These are phyloP conservation scores for Oscheius sp. DNA, from an alignment of 2,888 invertebrate genomes.

Conservation along the genomic window DNA sequence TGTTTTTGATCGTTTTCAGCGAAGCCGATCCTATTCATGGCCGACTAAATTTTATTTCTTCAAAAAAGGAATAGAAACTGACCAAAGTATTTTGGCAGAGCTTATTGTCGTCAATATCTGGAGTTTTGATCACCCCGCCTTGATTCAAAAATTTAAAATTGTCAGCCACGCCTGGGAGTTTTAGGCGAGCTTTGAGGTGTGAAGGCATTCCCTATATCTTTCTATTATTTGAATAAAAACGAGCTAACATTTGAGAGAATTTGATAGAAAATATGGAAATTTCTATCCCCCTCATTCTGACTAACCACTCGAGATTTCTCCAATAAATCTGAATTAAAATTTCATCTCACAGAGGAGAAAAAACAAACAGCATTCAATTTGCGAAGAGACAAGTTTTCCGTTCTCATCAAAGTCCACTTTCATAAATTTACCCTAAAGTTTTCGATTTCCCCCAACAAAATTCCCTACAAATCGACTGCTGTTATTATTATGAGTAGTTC, in stretches of 20 bases:
- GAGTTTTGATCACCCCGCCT: conserved; percentile 32
- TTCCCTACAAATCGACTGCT: conserved; percentile 64
- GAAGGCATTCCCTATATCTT: conserved; percentile 7
- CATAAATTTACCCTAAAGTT: conserved; percentile 68
- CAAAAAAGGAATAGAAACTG: neutral
- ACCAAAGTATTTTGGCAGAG: neutral
- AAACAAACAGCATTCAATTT: conserved; percentile 67
- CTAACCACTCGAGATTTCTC: conserved; percentile 76
- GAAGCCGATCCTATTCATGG: conserved; percentile 57
- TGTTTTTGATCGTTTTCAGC: conserved; percentile 46
- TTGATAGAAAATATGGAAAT: conserved; percentile 80
- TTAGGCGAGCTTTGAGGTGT: conserved; percentile 22
- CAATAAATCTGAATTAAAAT: conserved; percentile 55
- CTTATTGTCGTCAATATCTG: conserved; percentile 22
- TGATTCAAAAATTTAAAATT: conserved; percentile 54
- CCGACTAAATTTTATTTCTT: conserved; percentile 40
- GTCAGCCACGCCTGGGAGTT: conserved; percentile 31
- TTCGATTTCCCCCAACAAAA: neutral
- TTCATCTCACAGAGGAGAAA: neutral
- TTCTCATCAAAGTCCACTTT: conserved; percentile 61
- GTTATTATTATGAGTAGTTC: conserved; percentile 67
- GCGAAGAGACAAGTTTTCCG: conserved; percentile 57
- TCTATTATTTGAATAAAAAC: neutral
- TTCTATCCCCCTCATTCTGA: conserved; percentile 77
- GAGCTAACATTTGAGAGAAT: conserved; percentile 68